A percentile compares a stretch with the other conserved stretches of the same genome.
Conservation (phyloP, 2,113 vertebrate species). For the Fulica atra region DNA sequence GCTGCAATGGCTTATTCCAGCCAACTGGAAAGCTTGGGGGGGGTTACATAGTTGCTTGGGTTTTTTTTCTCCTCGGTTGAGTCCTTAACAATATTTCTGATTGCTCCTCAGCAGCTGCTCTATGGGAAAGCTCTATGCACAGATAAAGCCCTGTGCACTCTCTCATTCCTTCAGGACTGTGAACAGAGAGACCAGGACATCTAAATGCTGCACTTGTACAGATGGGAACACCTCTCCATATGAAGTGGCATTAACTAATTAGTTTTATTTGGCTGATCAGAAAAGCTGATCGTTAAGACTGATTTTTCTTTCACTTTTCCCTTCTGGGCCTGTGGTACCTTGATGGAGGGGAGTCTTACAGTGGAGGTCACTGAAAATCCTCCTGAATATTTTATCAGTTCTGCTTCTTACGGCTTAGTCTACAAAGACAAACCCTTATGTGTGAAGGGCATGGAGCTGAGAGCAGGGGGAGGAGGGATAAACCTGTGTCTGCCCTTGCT, state of each 20-base stretch:
- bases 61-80: background rate
- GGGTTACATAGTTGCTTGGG: background rate
- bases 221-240: background rate
- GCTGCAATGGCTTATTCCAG: background rate
- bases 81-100: background rate
- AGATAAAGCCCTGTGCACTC: background rate
- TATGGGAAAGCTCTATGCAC: background rate
- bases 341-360: background rate
- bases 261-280: background rate
- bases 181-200: background rate
- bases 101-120: background rate
- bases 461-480: background rate
- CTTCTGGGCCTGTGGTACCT: background rate
- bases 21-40: background rate
- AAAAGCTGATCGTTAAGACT: background rate
- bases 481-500: background rate
- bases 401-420: slow-evolving; percentile 29
- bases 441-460: slow-evolving; percentile 24
- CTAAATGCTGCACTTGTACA: background rate
- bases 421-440: slow-evolving; percentile 43
- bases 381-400: slow-evolving; percentile 67
- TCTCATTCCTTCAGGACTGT: background rate
- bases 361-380: slow-evolving; percentile 48
- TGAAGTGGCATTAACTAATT: background rate
- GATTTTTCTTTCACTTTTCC: background rate